Conservation (phyloP, 2,888 invertebrate genomes). For the Mimas tiliae region DNA sequence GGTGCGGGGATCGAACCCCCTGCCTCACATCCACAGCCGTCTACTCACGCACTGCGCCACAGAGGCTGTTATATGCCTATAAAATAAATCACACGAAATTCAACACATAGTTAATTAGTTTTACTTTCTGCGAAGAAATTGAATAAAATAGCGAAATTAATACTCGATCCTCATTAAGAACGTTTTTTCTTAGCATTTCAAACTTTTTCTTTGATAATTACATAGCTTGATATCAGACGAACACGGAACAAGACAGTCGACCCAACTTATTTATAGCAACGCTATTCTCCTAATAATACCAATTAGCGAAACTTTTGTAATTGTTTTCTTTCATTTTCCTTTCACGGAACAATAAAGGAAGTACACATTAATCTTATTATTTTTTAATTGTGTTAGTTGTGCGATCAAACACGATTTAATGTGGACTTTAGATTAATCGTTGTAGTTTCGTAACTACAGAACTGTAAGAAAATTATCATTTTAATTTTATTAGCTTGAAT, state of each 20-base stretch:
- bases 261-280: slow-evolving; percentile 20
- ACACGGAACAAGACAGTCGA: slow-evolving; percentile 20
- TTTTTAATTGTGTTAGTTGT: slow-evolving; percentile 17
- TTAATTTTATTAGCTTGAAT: too few relatives aligned
- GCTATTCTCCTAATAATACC: slow-evolving; percentile 21
- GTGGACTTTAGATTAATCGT: neutral
- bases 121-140: neutral
- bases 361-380: slow-evolving; percentile 2
- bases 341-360: slow-evolving; percentile 17
- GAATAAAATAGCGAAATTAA: neutral
- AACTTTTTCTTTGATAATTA: slow-evolving; percentile 21
- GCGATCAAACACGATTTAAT: neutral
- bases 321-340: slow-evolving; percentile 17
- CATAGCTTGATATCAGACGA: neutral
- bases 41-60: too few relatives aligned
- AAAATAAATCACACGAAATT: neutral
- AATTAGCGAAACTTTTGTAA: slow-evolving; percentile 24
- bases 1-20: too few relatives aligned
- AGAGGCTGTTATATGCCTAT: too few relatives aligned
- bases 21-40: too few relatives aligned
- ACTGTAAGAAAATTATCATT: too few relatives aligned
- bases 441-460: neutral
- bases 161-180: neutral
- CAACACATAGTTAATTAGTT: neutral
- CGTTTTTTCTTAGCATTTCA: neutral